Conservation (phyloP, 2,888 invertebrate species). For the Nebria brevicollis region DNA sequence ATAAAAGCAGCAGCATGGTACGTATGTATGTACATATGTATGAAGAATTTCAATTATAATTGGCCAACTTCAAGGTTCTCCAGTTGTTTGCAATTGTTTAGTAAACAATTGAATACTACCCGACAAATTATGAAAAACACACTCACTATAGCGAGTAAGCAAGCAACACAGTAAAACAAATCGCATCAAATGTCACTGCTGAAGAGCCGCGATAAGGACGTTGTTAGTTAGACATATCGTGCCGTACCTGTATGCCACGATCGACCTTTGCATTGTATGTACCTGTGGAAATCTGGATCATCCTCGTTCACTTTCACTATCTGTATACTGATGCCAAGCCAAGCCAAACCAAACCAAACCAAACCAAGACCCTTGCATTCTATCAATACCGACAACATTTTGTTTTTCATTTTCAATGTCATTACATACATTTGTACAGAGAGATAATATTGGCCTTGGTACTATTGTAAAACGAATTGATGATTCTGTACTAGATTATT, state of each 20-base stretch:
- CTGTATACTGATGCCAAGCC: background rate
- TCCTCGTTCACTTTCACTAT: conserved; percentile 32
- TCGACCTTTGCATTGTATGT: conserved; percentile 31
- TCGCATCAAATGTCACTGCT: background rate
- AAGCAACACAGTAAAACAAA: background rate
- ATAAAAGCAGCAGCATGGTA: too few species aligned
- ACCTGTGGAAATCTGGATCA: conserved; percentile 40
- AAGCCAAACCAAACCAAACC: conserved; percentile 5
- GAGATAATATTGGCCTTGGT: conserved; percentile 13
- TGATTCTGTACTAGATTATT: conserved; percentile 19
- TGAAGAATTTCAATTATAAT: too few species aligned
- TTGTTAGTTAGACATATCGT: conserved; percentile 2
- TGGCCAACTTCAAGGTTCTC: too few species aligned
- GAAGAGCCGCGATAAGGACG: conserved; percentile 2
- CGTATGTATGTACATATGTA: too few species aligned
- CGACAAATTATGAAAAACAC: background rate
- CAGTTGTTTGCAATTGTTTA: background rate
- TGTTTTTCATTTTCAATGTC: conserved; percentile 22
- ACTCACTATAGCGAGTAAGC: background rate
- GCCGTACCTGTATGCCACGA: conserved; percentile 21
- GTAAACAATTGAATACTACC: background rate
- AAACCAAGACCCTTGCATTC: background rate
- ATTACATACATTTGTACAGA: background rate
- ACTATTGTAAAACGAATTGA: conserved; percentile 34
- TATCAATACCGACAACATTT: conserved; percentile 6